Percentiles rank a stretch among this genome's conserved stretches.
These are phyloP conservation scores for Austrolebias charrua DNA, from an alignment of 2,797 vertebrate genomes.

Conservation along the genomic window DNA sequence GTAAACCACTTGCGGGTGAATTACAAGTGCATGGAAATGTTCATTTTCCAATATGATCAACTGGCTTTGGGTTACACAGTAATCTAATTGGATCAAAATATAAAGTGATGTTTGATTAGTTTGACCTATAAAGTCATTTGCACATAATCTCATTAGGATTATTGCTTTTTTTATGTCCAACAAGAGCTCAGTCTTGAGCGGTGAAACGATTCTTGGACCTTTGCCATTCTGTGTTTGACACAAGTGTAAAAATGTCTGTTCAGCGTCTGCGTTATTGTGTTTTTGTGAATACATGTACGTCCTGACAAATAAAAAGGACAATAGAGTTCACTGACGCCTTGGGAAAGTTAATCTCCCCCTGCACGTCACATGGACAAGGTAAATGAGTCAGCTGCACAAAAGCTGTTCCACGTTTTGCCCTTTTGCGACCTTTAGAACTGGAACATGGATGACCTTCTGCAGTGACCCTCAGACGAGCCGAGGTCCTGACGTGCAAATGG, in stretches of 20 bases:
- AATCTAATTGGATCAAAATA: neutral
- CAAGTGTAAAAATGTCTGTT: conserved; percentile 1
- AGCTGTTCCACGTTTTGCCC: conserved; percentile 45
- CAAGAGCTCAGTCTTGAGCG: neutral
- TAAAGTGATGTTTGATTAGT: conserved; percentile 1
- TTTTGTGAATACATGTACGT: conserved; percentile 40
- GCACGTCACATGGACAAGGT: neutral
- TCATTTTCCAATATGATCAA: neutral
- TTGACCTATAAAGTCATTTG: conserved; percentile 6
- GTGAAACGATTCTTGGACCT: neutral
- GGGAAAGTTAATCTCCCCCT: conserved; percentile 38
- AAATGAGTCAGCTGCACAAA: conserved; percentile 37
- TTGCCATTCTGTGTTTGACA: conserved; percentile 25
- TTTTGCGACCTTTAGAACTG: conserved; percentile 70
- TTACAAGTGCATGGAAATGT: neutral
- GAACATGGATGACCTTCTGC: conserved; percentile 49
- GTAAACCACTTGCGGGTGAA: neutral
- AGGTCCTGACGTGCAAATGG: conserved; percentile 42
- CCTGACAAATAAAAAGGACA: conserved; percentile 57
- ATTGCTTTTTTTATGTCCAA: conserved; percentile 10
- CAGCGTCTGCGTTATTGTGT: conserved; percentile 31
- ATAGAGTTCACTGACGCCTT: conserved; percentile 35
- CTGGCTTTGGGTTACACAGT: neutral
- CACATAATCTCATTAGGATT: conserved; percentile 4
- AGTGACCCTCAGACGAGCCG: conserved; percentile 16